Conservation (phyloP, 2,888 invertebrate genomes). For the Machimus atricapillus region DNA sequence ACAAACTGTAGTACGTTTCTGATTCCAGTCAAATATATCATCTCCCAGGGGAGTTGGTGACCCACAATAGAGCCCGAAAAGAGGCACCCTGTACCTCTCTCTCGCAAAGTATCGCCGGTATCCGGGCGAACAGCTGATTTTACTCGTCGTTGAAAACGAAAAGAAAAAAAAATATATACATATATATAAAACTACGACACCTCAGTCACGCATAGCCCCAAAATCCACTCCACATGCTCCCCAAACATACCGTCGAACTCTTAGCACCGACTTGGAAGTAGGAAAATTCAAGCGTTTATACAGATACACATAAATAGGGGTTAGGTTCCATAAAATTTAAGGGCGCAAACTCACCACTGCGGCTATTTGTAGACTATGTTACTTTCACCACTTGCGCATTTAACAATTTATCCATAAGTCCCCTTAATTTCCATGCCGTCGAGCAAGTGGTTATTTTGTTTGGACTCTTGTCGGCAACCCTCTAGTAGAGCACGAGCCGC, state of each 20-base stretch:
- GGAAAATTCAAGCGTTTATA: background rate
- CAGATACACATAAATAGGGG: background rate
- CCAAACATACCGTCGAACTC: background rate
- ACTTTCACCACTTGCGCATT: slow-evolving; percentile 2
- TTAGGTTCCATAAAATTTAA: slow-evolving; percentile 20
- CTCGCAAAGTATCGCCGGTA: slow-evolving; percentile 18
- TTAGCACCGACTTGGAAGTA: background rate
- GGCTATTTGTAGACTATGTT: slow-evolving; percentile 19
- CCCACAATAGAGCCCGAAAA: background rate
- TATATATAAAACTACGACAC: background rate
- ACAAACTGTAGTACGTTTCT: background rate
- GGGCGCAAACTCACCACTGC: slow-evolving; percentile 44
- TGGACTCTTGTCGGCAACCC: slow-evolving; percentile 33
- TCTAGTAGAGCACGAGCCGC: slow-evolving; percentile 62
- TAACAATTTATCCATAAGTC: background rate
- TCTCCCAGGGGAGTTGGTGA: background rate
- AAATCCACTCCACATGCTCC: slow-evolving; percentile 12
- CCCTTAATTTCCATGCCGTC: slow-evolving; percentile 29
- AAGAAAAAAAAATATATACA: background rate
- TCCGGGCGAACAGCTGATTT: slow-evolving; percentile 40
- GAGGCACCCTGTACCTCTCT: background rate
- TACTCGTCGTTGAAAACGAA: background rate
- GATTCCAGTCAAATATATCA: background rate
- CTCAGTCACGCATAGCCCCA: slow-evolving; percentile 4
- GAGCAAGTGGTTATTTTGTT: slow-evolving; percentile 37